phyloP scores from a whole-genome alignment of 2,797 vertebrate species.

The Rhinella marina region DNA sequence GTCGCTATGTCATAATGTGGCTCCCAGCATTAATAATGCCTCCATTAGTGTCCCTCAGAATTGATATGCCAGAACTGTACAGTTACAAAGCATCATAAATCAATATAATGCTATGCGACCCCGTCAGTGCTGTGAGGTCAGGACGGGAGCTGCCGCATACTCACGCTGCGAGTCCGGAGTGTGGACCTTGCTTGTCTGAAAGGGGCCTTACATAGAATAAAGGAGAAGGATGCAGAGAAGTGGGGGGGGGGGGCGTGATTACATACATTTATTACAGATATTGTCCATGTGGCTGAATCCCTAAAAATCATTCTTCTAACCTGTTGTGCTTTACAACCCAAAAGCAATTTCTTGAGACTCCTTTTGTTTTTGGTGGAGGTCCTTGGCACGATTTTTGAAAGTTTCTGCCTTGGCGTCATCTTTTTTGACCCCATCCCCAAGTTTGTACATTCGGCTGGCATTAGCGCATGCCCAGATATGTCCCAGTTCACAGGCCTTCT shows the following conservation, averaged over 20 bases:
- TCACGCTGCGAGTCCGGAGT: too few relatives aligned
- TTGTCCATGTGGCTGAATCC: not conserved
- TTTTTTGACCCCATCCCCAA: constrained; percentile 87
- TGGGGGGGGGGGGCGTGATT: not conserved
- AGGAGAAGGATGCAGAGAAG: too few relatives aligned
- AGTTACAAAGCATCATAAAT: too few relatives aligned
- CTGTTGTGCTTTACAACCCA: constrained; percentile 72
- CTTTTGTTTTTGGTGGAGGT: constrained; percentile 81
- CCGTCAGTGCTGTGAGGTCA: too few relatives aligned
- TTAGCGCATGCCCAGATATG: constrained; percentile 94
- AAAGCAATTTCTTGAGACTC: constrained; percentile 81
- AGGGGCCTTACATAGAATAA: too few relatives aligned
- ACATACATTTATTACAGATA: not conserved
- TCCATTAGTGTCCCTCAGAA: too few relatives aligned
- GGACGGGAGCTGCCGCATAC: too few relatives aligned
- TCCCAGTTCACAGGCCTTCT: constrained; percentile 89
- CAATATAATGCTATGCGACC: too few relatives aligned
- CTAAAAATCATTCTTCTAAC: not conserved
- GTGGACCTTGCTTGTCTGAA: too few relatives aligned
- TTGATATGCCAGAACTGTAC: too few relatives aligned
- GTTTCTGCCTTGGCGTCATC: constrained; percentile 88
- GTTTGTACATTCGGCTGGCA: constrained; percentile 93
- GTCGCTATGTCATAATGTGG: too few relatives aligned
- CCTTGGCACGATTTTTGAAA: constrained; percentile 86
- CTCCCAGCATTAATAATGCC: too few relatives aligned